phyloP scores from a whole-genome alignment of 2,797 vertebrate genomes.

The Oceanodroma leucorhoa region DNA sequence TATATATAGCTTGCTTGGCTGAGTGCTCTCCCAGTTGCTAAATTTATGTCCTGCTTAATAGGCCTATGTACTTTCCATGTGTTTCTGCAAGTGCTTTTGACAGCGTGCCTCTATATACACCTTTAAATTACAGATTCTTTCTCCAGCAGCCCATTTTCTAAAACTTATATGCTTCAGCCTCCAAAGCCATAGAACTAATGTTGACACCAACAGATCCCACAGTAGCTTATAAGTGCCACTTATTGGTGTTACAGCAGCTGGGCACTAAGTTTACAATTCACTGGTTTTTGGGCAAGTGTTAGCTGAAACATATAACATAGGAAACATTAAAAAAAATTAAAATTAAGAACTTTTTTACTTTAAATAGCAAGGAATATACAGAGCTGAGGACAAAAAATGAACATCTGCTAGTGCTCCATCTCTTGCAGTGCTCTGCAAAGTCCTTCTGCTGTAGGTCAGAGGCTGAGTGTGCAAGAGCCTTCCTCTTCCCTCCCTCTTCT shows the following conservation, averaged over 20 bases:
- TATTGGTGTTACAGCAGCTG: not conserved
- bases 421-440: not conserved
- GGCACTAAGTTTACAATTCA: not conserved
- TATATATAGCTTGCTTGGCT: not conserved
- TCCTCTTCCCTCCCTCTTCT: not conserved
- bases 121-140: not conserved
- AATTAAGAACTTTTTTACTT: not conserved
- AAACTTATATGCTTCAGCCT: not conserved
- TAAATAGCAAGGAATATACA: not conserved
- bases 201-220: not conserved
- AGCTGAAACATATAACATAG: not conserved
- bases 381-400: not conserved
- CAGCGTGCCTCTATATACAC: not conserved
- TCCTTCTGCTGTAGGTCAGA: not conserved
- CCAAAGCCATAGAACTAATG: not conserved
- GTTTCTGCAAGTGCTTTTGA: not conserved
- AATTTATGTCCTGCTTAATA: not conserved
- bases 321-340: not conserved
- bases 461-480: not conserved
- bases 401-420: not conserved
- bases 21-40: not conserved
- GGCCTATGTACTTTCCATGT: not conserved
- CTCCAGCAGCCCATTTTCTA: not conserved
- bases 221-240: not conserved
- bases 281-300: not conserved